Evolutionary conservation across 2,797 vertebrate species (phyloP), one percentile per base, ranked within the genome.

Genomic region (Pseudochirops corinnae): DNA sequence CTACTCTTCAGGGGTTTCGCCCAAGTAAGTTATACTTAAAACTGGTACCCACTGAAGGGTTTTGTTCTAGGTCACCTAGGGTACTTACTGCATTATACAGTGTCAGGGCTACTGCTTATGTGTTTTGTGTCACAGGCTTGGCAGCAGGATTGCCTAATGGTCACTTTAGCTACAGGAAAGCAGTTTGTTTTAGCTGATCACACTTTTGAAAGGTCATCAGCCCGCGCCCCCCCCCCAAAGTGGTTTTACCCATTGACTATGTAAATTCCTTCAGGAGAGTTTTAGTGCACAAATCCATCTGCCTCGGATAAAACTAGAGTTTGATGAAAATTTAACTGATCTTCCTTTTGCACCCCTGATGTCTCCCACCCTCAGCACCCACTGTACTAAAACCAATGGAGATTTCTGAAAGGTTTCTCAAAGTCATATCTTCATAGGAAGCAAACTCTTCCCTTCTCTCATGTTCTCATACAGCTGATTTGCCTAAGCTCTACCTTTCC

Each of bases 1-100:
- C 92, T 94, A 97, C 82, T 97, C 94, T 92, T 94, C 92, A 13
- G 55, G 96, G 67, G 92, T 96, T 96, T 94, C 62, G 95, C 39
- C 96, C 95, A 95, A 97, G 29, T 97, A 97, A 98, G 94, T 96
- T 94, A 90, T 26, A 98, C 94, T 98, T 97, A 55, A 98, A 92
- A 97, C 39, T 97, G 82, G 33, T 95, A 95, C 94, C 95, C 95
- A 95, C 87, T 10, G 92, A 95, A 97, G 93, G 98, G 94, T 92
- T 46, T 46, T 82, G 18, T 46, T 82, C 67, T 91, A 94, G 90
- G 94, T 96, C 93, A 91, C 93, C 93, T 92, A 96, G 96, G 94
- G 93, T 93, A 50, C 93, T 96, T 93, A n/a, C 93, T 96, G 94
- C 96, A 93, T 53, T 74, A 93, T 74, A 96, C 95, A 92, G 94